These are phyloP conservation scores for Umimayanthus kanabou DNA, from an alignment of 92 coral and sea anemone species.

Conservation along the genomic window DNA sequence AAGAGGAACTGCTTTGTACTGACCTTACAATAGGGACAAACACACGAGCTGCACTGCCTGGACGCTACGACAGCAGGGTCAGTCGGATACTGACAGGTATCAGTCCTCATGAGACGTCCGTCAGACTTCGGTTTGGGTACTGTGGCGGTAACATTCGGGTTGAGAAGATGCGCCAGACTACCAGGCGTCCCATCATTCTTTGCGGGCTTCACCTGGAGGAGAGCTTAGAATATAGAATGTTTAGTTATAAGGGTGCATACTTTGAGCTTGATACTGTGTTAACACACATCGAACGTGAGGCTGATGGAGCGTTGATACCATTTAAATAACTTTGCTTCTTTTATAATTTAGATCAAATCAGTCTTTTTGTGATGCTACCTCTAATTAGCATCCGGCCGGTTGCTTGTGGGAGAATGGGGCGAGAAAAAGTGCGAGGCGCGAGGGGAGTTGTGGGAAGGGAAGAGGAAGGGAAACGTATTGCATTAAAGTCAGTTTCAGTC, in stretches of 20 bases:
- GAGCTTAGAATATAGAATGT: slow-evolving; percentile 48
- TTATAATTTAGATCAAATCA: not conserved
- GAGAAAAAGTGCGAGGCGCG: no score
- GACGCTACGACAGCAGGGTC: slow-evolving; percentile 48
- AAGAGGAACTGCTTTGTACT: slow-evolving; percentile 44
- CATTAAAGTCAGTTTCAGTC: no score
- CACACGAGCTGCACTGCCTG: slow-evolving; percentile 62
- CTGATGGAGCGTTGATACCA: not conserved
- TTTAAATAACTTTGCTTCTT: not conserved
- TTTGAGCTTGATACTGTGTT: not conserved
- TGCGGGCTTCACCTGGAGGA: slow-evolving; percentile 80
- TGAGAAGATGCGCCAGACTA: slow-evolving; percentile 72
- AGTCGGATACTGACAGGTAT: slow-evolving; percentile 77
- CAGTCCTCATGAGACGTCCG: slow-evolving; percentile 65
- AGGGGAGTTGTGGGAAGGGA: no score
- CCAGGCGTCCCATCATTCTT: slow-evolving; percentile 95
- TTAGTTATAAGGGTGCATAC: not conserved
- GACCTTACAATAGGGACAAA: slow-evolving; percentile 77
- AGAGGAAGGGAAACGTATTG: no score
- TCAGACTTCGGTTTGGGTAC: slow-evolving; percentile 63
- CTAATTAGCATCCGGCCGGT: no score
- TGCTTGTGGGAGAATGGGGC: no score
- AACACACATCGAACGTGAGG: not conserved
- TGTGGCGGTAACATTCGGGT: slow-evolving; percentile 36
- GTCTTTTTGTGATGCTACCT: not conserved